Evolutionary conservation across 2,888 invertebrate species (phyloP).

Genomic region (Altica lythri): DNA sequence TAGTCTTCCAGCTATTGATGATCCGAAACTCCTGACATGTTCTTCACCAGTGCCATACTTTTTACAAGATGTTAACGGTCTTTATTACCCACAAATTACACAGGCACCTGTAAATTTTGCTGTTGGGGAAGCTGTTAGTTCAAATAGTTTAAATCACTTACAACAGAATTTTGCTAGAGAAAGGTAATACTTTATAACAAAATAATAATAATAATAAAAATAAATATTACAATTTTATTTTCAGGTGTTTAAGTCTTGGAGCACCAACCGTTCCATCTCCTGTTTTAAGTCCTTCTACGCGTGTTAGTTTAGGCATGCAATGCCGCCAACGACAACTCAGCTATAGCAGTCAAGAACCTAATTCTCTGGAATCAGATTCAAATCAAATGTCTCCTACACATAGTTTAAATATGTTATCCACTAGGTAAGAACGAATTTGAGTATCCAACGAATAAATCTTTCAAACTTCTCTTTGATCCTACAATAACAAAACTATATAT

Average conservation of each 20-base stretch:
- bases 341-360: slow-evolving; percentile 74
- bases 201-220: no score
- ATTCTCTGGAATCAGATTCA: slow-evolving; percentile 64
- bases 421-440: no score
- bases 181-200: slow-evolving; percentile 20
- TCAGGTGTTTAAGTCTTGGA: slow-evolving; percentile 69
- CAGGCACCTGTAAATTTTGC: slow-evolving; percentile 65
- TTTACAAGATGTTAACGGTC: slow-evolving; percentile 51
- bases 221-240: background rate
- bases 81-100: slow-evolving; percentile 52
- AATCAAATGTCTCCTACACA: slow-evolving; percentile 56
- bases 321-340: slow-evolving; percentile 62
- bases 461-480: no score
- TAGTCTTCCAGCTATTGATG: slow-evolving; percentile 71
- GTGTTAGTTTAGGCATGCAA: slow-evolving; percentile 65
- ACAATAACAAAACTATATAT: no score
- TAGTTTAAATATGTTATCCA: slow-evolving; percentile 58
- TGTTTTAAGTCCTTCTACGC: slow-evolving; percentile 66
- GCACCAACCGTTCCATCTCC: slow-evolving; percentile 58
- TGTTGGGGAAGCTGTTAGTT: slow-evolving; percentile 66
- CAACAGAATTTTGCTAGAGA: slow-evolving; percentile 43
- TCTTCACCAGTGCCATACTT: slow-evolving; percentile 56
- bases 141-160: slow-evolving; percentile 49
- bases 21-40: slow-evolving; percentile 54
- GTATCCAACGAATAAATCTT: no score